Base-by-base conservation (phyloP, 2,888 invertebrate species). In the Caenorhabditis sulstoni region DNA sequence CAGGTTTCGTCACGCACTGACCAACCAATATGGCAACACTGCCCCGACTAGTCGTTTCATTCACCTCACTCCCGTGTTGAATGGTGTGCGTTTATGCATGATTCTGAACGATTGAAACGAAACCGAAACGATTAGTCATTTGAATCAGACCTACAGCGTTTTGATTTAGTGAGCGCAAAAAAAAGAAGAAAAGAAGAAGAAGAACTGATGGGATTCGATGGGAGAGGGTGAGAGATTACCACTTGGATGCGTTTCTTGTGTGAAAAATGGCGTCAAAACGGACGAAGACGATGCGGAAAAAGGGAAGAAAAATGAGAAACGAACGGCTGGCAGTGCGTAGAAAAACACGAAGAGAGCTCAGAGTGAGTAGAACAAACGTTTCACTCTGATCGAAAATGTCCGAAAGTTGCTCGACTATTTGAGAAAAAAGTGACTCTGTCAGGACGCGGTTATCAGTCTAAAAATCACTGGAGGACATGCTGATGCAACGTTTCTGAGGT, bases 221-320 rank as follows among this genome's bases (percentile, higher is more conserved):
- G n/a, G 18, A 5, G 23, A 44, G 35, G 41, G 64, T 64, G 73
- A 29, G 73, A 73, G 64, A 73, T 73, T 73, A 71, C 71, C 70
- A 70, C 18, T 47, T n/a, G 23, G 53, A 45, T 55, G 58, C 73
- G 57, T 58, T 73, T 35, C 58, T 44, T 65, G 18, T 58, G 64
- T 50, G 73, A 64, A 73, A 58, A 58, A 70, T 70, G 47, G 49
- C 62, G 39, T 71, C 16, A 55, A 55, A 50, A 16, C 16, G 44
- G 18, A 61, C 18, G 9, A 4, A n/a, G 47, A 23, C n/a, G 55
- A 20, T n/a, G 22, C 29, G 57, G 62, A 64, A 53, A 41, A 45
- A 44, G 62, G 55, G 47, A 35, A n/a, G 8, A 53, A 52, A 53
- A 29, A 37, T 37, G 39, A 22, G 37, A 39, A 50, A 52, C 20